These are phyloP conservation scores for Gadopsis bispinosus DNA, from an alignment of 2,797 vertebrate species.

Conservation along the genomic window DNA sequence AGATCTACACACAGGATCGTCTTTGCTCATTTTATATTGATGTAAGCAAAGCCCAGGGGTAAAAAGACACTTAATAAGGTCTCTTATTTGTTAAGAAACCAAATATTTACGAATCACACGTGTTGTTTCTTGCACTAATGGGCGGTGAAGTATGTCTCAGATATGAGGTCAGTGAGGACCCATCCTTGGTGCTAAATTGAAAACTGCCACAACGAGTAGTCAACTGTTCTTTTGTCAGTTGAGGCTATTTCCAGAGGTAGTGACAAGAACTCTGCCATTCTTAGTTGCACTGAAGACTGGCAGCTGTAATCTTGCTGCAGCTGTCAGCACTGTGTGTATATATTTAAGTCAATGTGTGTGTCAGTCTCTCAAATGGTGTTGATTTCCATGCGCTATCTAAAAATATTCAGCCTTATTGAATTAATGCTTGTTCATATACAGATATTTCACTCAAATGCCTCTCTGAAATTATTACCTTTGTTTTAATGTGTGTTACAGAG, in stretches of 20 bases:
- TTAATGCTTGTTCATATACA: not conserved
- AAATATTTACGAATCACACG: not conserved
- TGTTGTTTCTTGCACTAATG: conserved; percentile 45
- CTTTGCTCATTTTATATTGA: not conserved
- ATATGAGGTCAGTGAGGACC: conserved; percentile 42
- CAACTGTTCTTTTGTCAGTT: conserved; percentile 70
- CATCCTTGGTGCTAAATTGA: conserved; percentile 80
- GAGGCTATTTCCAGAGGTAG: conserved; percentile 79
- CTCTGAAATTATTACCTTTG: not conserved
- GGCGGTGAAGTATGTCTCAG: conserved; percentile 12
- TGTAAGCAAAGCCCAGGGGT: not conserved
- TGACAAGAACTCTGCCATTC: conserved; percentile 71
- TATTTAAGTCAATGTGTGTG: conserved; percentile 1
- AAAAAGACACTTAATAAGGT: not conserved
- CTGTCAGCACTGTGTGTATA: conserved; percentile 48
- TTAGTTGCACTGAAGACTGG: conserved; percentile 62
- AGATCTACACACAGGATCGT: not conserved
- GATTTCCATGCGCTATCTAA: conserved; percentile 31
- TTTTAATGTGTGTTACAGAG: conserved; percentile 81
- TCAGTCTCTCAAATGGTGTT: conserved; percentile 22
- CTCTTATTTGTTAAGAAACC: not conserved
- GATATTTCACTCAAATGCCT: conserved; percentile 7
- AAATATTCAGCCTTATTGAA: conserved; percentile 34
- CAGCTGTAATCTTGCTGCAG: conserved; percentile 71
- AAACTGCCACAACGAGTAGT: conserved; percentile 73